Percentiles rank a stretch among this genome's conserved stretches.
These are phyloP conservation scores for Himalopsyche kuldschensis DNA, from an alignment of 2,888 invertebrate species.

Conservation along the genomic window DNA sequence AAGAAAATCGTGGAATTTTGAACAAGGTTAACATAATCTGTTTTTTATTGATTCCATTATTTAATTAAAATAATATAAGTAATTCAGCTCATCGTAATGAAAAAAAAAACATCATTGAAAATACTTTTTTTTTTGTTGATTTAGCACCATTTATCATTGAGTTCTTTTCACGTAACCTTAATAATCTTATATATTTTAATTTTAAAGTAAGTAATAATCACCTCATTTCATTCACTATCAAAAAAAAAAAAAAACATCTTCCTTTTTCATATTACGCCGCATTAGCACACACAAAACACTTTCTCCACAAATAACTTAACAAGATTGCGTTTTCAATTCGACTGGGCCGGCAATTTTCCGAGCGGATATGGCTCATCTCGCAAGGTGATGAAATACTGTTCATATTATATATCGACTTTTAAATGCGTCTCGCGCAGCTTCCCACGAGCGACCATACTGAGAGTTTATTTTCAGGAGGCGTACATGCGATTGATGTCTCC, in stretches of 20 bases:
- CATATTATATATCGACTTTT: neutral
- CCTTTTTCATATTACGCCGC: neutral
- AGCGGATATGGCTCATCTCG: neutral
- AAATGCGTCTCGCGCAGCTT: neutral
- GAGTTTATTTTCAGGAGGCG: conserved; percentile 72
- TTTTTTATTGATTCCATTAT: neutral
- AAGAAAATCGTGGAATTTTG: neutral
- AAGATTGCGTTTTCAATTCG: neutral
- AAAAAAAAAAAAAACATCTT: no score
- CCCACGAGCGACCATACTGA: neutral
- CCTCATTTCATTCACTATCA: neutral
- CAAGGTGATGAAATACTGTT: neutral
- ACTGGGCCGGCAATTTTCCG: neutral
- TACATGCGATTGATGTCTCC: conserved; percentile 93
- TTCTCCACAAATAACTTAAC: neutral
- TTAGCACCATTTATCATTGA: conserved; percentile 18
- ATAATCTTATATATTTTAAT: neutral
- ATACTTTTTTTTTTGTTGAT: conserved; percentile 1
- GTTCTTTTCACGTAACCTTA: conserved; percentile 9
- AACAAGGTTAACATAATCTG: neutral
- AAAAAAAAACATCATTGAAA: neutral
- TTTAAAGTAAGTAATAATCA: neutral
- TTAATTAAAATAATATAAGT: neutral
- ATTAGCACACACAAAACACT: neutral
- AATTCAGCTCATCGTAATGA: neutral